phyloP scores from a whole-genome alignment of 2,888 invertebrate species.

The Leucophora obtusa region DNA sequence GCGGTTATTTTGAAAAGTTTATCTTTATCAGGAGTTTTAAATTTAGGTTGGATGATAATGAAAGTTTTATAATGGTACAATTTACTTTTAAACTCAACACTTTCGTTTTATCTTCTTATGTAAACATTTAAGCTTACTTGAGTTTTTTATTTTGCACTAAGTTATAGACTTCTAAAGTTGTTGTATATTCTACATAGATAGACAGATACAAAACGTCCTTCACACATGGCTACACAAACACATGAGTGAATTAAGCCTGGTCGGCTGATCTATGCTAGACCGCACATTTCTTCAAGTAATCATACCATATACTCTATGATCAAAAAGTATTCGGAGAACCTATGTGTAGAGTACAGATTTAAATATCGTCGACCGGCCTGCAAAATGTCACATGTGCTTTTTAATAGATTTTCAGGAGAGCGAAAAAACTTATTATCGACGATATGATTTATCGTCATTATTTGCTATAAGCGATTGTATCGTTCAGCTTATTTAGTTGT shows the following conservation, averaged over 20 bases:
- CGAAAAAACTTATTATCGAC: too few species aligned
- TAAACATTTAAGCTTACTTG: constrained; percentile 24
- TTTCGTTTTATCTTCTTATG: constrained; percentile 39
- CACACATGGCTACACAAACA: constrained; percentile 72
- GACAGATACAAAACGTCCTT: constrained; percentile 71
- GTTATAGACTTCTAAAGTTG: constrained; percentile 47
- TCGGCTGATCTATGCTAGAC: constrained; percentile 24
- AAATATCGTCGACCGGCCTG: too few species aligned
- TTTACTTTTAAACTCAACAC: constrained; percentile 43
- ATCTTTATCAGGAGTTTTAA: constrained; percentile 35
- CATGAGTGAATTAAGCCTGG: constrained; percentile 43
- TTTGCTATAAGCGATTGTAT: too few species aligned
- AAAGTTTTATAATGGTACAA: constrained; percentile 42
- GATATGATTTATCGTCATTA: too few species aligned
- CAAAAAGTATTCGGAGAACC: neutral
- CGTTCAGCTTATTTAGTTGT: too few species aligned
- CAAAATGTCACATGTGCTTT: too few species aligned
- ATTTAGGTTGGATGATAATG: constrained; percentile 53
- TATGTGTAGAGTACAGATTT: too few species aligned
- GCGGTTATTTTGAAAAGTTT: constrained; percentile 6
- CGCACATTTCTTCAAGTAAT: neutral
- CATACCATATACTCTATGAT: neutral
- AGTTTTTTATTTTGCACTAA: constrained; percentile 3
- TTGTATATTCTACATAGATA: constrained; percentile 31
- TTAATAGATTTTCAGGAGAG: too few species aligned